Conservation (phyloP, 2,113 vertebrate species). For the Romanogobio albipinnatus region DNA sequence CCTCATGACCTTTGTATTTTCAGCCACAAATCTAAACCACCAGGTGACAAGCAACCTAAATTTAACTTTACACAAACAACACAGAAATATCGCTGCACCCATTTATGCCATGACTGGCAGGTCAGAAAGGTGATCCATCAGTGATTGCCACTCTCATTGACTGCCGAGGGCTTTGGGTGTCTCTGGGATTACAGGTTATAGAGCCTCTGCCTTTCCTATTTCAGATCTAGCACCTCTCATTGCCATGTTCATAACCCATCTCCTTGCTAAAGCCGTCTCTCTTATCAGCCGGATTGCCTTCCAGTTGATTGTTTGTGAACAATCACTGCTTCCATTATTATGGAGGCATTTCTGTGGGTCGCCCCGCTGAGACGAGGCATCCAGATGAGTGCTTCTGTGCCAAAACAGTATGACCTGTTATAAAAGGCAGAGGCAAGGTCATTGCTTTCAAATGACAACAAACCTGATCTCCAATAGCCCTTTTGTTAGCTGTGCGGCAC, state of each 20-base stretch:
- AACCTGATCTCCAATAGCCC: constrained; percentile 57
- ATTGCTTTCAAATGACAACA: constrained; percentile 61
- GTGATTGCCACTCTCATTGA: constrained; percentile 56
- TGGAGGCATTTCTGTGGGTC: constrained; percentile 61
- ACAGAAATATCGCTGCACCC: not conserved
- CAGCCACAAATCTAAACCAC: not conserved
- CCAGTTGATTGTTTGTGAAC: constrained; percentile 61
- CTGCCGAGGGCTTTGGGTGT: constrained; percentile 48
- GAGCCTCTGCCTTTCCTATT: constrained; percentile 53
- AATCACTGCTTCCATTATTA: constrained; percentile 66
- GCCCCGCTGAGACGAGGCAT: constrained; percentile 50
- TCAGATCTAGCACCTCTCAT: constrained; percentile 57
- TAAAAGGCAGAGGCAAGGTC: constrained; percentile 61
- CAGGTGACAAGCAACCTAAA: constrained; percentile 4
- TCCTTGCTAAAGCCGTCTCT: constrained; percentile 53
- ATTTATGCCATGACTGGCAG: constrained; percentile 31
- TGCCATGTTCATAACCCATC: constrained; percentile 63
- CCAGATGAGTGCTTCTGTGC: constrained; percentile 54
- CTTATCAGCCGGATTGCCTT: constrained; percentile 62
- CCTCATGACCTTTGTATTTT: constrained; percentile 18
- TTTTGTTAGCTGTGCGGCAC: constrained; percentile 56
- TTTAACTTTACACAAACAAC: constrained; percentile 31
- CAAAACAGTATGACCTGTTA: constrained; percentile 61
- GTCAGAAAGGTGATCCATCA: constrained; percentile 43
- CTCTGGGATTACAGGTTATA: constrained; percentile 56